Evolutionary conservation across 2,113 vertebrate species (phyloP).

Genomic region (Oceanites oceanicus): DNA sequence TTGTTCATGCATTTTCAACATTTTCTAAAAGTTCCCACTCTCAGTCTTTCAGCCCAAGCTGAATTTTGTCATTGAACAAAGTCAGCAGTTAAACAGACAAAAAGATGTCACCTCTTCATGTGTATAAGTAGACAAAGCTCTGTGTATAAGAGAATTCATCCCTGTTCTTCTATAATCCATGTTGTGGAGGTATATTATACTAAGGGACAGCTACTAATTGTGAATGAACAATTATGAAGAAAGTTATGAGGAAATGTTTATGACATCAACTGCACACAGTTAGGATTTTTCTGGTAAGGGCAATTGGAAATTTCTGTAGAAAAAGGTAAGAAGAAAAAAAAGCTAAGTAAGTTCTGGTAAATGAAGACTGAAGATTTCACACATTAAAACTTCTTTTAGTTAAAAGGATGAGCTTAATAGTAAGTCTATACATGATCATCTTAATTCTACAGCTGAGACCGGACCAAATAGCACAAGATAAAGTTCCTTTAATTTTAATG

Average conservation of each 20-base stretch:
- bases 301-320: not conserved
- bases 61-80: not conserved
- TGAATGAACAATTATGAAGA: not conserved
- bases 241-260: not conserved
- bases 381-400: not conserved
- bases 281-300: not conserved
- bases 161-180: not conserved
- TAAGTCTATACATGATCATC: not conserved
- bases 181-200: not conserved
- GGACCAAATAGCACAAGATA: not conserved
- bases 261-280: not conserved
- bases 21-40: not conserved
- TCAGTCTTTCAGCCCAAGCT: not conserved
- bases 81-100: not conserved
- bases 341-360: not conserved
- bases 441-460: not conserved
- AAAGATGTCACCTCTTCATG: not conserved
- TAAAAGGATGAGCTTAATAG: not conserved
- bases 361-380: not conserved
- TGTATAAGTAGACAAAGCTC: not conserved
- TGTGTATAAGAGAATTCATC: not conserved
- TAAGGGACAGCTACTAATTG: not conserved
- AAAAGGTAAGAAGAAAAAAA: not conserved
- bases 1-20: not conserved
- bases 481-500: not conserved